Base-by-base conservation (phyloP, 2,888 invertebrate species). In the Sphaerophoria rueppellii region DNA sequence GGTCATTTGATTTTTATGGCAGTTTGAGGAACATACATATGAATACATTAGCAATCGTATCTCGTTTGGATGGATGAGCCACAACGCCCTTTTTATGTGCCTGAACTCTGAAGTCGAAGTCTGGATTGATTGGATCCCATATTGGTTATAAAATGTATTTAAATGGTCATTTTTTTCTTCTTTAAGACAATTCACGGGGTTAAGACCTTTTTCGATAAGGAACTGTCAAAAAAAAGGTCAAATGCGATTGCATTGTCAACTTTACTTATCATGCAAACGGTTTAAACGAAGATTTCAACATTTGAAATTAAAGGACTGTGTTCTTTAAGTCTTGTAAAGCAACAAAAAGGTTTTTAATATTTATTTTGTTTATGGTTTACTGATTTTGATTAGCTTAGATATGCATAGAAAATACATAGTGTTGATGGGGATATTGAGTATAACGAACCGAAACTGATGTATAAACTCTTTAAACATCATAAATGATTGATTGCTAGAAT, bases 1-100 rank as follows among this genome's bases (percentile, higher is more conserved):
- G 82, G 82, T 82, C 82, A 83, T 83, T 75, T 71, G 79, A 70
- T 71, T 83, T 82, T 79, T 60, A 83, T 83, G 67, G 79, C 74
- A 79, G 74, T 71, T 79, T 70, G 55, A 67, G 61, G 46, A 61
- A 70, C 78, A 78, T 70, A 70, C 78, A 78, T 70, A 6, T 50
- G 78, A 73, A 63, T 82, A 74, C 78, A 74, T 78, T 78, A 61
- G 58, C 55, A 50, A 70, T 40, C 65, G 37, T 55, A 67, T 70
- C 63, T 63, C 55, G 63, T 58, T 73, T 70, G 12, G 65, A 69
- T 58, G 16, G 52, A 67, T 54, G 37, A 46, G 35, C 46, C 52
- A 40, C 50, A 50, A 75, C 57, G 48, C 43, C 57, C 65, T 57
- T 63, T 81, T 48, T 63, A 48, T 48, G 6, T 52, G 24, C 24